A percentile compares a stretch with the other conserved stretches of the same genome.
phyloP scores from a whole-genome alignment of 2,113 vertebrate species.

The Lagopus leucura region DNA sequence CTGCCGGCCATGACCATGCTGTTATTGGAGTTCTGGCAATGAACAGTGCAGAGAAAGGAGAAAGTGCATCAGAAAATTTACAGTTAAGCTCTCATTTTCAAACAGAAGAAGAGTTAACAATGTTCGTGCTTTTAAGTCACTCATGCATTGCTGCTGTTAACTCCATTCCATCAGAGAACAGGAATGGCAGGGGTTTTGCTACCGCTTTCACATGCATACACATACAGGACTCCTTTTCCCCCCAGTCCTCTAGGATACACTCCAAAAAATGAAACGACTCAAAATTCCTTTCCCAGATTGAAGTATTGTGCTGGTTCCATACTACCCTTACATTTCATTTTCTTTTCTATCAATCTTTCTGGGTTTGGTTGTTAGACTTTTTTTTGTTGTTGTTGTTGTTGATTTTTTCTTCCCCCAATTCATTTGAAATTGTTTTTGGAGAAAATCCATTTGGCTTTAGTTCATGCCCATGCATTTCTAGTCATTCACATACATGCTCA shows the following conservation, averaged over 20 bases:
- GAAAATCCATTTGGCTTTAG: slow-evolving; percentile 79
- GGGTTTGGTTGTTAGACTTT: background rate
- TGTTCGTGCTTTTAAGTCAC: slow-evolving; percentile 68
- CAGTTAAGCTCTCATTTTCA: slow-evolving; percentile 61
- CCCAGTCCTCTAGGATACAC: slow-evolving; percentile 78
- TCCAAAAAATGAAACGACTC: slow-evolving; percentile 71
- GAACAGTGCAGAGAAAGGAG: slow-evolving; percentile 73
- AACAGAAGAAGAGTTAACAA: slow-evolving; percentile 52
- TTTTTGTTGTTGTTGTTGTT: background rate
- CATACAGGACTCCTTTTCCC: slow-evolving; percentile 67
- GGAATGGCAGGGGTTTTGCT: slow-evolving; percentile 70
- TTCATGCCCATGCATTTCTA: slow-evolving; percentile 85
- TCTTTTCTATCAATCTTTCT: slow-evolving; percentile 38
- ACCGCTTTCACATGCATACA: slow-evolving; percentile 76
- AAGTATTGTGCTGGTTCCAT: slow-evolving; percentile 28
- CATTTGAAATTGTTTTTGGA: slow-evolving; percentile 74
- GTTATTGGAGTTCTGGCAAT: slow-evolving; percentile 66
- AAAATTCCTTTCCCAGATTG: slow-evolving; percentile 60
- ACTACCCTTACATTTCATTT: slow-evolving; percentile 39
- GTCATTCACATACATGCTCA: slow-evolving; percentile 80
- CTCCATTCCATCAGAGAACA: slow-evolving; percentile 34
- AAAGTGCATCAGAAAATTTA: slow-evolving; percentile 74
- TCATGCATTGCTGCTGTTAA: slow-evolving; percentile 77
- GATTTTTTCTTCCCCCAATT: slow-evolving; percentile 7
- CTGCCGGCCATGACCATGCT: slow-evolving; percentile 78